A percentile compares a stretch with the other conserved stretches of the same genome.
Evolutionary conservation across 1,140 invertebrate genomes (phyloP).

Genomic region (Drosophila setifemur): DNA sequence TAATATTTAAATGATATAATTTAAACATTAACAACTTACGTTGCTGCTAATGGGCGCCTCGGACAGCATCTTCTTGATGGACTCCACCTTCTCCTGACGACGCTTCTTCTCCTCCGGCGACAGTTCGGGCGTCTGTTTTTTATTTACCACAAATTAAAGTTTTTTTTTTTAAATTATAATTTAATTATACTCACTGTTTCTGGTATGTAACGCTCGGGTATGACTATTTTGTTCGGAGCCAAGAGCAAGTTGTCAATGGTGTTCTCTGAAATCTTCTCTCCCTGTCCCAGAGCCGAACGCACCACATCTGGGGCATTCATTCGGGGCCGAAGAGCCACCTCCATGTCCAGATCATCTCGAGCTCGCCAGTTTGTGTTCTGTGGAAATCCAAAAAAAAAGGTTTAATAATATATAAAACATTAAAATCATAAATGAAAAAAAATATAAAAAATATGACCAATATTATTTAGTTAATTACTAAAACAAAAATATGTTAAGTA

Average conservation of each 20-base stretch:
- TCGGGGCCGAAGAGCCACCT: conserved; percentile 87
- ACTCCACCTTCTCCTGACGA: conserved; percentile 92
- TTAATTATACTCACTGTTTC: conserved; percentile 86
- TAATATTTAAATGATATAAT: background rate
- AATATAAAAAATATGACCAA: too few relatives aligned
- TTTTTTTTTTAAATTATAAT: background rate
- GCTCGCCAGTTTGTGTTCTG: conserved; percentile 85
- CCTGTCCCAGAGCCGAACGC: conserved; percentile 87
- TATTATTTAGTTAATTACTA: too few relatives aligned
- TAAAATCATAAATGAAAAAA: conserved; percentile 21
- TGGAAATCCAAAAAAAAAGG: background rate
- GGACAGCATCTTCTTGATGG: conserved; percentile 94
- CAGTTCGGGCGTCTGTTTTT: conserved; percentile 87
- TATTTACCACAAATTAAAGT: background rate
- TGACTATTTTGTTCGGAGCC: conserved; percentile 94
- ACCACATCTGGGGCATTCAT: conserved; percentile 92
- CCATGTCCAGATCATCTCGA: conserved; percentile 93
- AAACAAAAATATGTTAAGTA: too few relatives aligned
- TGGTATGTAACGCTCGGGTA: conserved; percentile 95
- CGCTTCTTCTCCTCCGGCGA: conserved; percentile 92
- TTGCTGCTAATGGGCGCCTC: conserved; percentile 85
- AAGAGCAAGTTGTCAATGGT: conserved; percentile 93
- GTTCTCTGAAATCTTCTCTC: conserved; percentile 85
- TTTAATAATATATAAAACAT: background rate
- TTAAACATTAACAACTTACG: conserved; percentile 40